These are phyloP conservation scores for Toxotes jaculatrix DNA, from an alignment of 2,113 vertebrate species.

Conservation along the genomic window DNA sequence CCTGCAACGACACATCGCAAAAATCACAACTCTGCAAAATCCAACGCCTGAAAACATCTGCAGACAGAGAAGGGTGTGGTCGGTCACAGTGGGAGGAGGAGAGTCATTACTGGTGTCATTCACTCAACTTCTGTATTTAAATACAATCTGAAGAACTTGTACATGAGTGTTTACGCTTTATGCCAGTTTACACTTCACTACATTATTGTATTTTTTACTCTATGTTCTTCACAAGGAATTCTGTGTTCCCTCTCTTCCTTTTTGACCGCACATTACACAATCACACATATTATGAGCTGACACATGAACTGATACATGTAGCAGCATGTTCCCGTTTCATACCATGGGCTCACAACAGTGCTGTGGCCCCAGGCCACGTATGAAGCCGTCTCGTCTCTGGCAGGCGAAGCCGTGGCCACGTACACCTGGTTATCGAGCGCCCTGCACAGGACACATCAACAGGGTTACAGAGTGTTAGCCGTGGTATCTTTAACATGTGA, in stretches of 20 bases:
- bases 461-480: not conserved
- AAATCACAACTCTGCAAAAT: not conserved
- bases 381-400: constrained; percentile 90
- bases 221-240: no score
- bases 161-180: not conserved
- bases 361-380: constrained; percentile 98
- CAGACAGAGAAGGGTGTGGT: not conserved
- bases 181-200: not conserved
- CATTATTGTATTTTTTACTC: no score
- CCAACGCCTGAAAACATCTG: not conserved
- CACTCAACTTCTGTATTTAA: not conserved
- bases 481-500: not conserved
- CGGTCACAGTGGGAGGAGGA: not conserved
- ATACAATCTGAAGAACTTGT: not conserved
- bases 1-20: constrained; percentile 83
- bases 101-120: not conserved
- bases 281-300: not conserved
- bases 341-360: constrained; percentile 94
- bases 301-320: not conserved
- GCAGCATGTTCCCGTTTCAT: constrained; percentile 62
- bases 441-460: constrained; percentile 71
- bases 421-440: constrained; percentile 96
- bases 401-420: constrained; percentile 93
- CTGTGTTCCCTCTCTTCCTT: no score
- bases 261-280: not conserved